Evolutionary conservation across 2,113 vertebrate genomes (phyloP), one percentile per base, ranked within the genome.

Genomic region (Eurystomus gularis): DNA sequence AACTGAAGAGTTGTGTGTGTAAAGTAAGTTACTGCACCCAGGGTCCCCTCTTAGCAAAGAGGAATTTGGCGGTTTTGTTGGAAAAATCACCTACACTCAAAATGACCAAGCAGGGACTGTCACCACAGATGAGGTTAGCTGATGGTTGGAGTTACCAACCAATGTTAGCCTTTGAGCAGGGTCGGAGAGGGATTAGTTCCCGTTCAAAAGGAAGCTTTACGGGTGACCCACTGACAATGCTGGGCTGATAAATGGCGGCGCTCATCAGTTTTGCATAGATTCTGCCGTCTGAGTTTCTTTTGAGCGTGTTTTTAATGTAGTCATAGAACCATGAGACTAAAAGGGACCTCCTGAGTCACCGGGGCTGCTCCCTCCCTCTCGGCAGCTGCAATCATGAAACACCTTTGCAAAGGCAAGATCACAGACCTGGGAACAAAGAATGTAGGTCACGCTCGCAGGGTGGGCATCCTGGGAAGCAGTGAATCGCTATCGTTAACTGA

Each of bases 371-470:
- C 86, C 46, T 62, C 51, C 85, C 71, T 81, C 64, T 17, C 0
- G 0, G 54, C 55, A 55, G 52, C 86, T 84, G 88, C 91, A 58
- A 13, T 64, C 72, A 6, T 23, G 25, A 52, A 79, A 46, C 92
- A 93, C 94, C 90, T 95, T 95, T 29, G 85, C 75, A 37, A 86
- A 82, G 84, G 70, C 91, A 62, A 31, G 86, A 89, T 82, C 65
- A 31, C 2, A 58, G 92, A 80, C 87, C 48, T 70, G 64, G 77
- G 79, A 97, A 96, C 93, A 92, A 94, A 96, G 93, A 66, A 97
- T 95, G 85, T 96, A 96, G 96, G 96, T 97, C 94, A 90, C 2
- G n/a, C 93, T 86, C 1, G 6, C 75, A 10, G 93, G 93, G 92
- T 78, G 93, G 90, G 93, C 93, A 92, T 90, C 87, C 85, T 14